These are phyloP conservation scores for Prionace glauca DNA, from an alignment of 2,797 vertebrate genomes.

Conservation along the genomic window DNA sequence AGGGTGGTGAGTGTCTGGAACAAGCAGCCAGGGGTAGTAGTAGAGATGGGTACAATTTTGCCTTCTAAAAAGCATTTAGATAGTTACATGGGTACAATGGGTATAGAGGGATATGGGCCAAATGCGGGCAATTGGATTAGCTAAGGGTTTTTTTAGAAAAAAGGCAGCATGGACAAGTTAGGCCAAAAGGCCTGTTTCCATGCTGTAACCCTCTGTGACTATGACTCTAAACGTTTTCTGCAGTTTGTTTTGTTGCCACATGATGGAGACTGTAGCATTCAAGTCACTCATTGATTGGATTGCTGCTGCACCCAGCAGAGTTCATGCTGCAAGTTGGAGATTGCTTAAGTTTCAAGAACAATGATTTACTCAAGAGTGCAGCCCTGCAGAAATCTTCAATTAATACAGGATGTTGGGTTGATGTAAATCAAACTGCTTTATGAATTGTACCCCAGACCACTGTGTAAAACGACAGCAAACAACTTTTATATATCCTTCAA, in stretches of 20 bases:
- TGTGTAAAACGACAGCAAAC: not conserved
- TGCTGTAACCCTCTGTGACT: too few relatives aligned
- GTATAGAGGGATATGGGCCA: too few relatives aligned
- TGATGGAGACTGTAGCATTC: not conserved
- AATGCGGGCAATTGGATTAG: too few relatives aligned
- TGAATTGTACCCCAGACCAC: not conserved
- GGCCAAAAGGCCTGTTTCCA: too few relatives aligned
- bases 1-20: too few relatives aligned
- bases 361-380: not conserved
- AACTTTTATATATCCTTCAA: not conserved
- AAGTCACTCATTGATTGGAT: not conserved
- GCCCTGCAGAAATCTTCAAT: not conserved
- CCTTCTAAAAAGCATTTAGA: too few relatives aligned
- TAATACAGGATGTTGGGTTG: not conserved
- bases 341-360: not conserved
- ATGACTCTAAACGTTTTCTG: not conserved
- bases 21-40: too few relatives aligned
- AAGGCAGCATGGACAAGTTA: too few relatives aligned
- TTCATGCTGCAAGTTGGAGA: not conserved
- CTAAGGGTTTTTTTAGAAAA: too few relatives aligned
- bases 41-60: too few relatives aligned
- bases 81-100: too few relatives aligned
- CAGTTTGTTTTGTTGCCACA: slow-evolving; percentile 9
- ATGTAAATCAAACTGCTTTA: not conserved
- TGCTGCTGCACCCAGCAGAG: not conserved